These are phyloP conservation scores for Anoplolepis gracilipes DNA, from an alignment of 1,140 invertebrate genomes.

Conservation along the genomic window DNA sequence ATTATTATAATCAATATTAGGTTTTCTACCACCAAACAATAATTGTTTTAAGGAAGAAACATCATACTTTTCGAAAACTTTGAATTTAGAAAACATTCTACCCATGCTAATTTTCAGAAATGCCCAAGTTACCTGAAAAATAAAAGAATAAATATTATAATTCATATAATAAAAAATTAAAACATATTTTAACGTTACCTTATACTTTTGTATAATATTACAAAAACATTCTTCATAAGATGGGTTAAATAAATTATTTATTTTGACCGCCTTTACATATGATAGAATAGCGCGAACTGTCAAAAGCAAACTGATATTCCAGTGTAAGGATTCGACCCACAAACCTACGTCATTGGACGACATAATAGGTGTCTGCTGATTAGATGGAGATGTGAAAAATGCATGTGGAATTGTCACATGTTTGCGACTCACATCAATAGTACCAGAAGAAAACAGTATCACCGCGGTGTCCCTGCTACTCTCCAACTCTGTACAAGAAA, in stretches of 20 bases:
- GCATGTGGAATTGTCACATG: neutral
- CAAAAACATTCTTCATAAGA: no score
- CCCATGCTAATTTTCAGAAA: neutral
- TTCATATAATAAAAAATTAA: no score
- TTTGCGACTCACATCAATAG: no score
- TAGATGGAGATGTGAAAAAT: neutral
- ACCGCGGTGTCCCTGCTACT: neutral
- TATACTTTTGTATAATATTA: neutral
- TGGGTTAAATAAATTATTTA: no score
- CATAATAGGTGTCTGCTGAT: neutral
- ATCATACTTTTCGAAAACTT: neutral
- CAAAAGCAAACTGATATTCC: neutral
- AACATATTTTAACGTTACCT: neutral
- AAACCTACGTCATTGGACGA: neutral
- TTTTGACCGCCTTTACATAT: neutral
- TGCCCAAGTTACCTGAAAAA: neutral
- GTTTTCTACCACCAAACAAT: neutral
- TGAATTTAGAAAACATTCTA: neutral
- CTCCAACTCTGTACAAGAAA: slow-evolving; percentile 25
- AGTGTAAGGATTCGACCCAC: neutral
- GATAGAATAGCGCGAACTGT: neutral
- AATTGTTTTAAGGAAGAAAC: neutral
- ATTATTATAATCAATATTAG: neutral
- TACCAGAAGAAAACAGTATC: neutral
- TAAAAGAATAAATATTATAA: neutral